Base-by-base conservation (phyloP, 2,113 vertebrate species). In the Amia ocellicauda region DNA sequence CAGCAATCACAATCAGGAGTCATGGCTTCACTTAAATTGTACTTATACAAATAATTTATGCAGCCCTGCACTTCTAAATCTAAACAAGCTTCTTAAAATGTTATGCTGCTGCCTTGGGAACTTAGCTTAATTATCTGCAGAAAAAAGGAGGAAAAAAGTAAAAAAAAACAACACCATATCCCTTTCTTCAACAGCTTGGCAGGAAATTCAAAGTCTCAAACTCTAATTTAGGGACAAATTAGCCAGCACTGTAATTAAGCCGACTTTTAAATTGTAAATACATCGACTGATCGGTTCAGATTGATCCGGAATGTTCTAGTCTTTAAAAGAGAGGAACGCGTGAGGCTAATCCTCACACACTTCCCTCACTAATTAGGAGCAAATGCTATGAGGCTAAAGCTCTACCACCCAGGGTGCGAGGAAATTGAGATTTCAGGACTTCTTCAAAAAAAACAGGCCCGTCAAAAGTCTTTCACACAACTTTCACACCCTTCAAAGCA, bases 281-380 rank as follows among this genome's bases (percentile, higher is more conserved):
- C 26, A 31, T 45, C 5, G 40, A n/a, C 62, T 23, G 27, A 59
- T 64, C 26, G 7, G 19, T 57, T 60, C 56, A 58, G 47, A 64
- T 55, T 55, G 62, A 69, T 64, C 68, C 26, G 41, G 36, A 53
- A 60, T 55, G 50, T 47, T 54, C 36, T 22, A 41, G 54, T 31
- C 23, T 19, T 40, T 49, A 36, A 41, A 28, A 16, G 8, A n/a
- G 17, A 23, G 43, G 51, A 59, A 22, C 50, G 63, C 55, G 53
- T 24, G 31, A 27, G 42, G 28, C 57, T 64, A 71, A 75, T 63
- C 60, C 57, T 36, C 10, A 22, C 62, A 23, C 47, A 64, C 64
- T 52, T 67, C 42, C 42, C 47, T 58, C 56, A 67, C 62, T 68
- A 75, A 69, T 71, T 78, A 74, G 69, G 65, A 67, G 62, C 54